These are phyloP conservation scores for Chamaea fasciata DNA, from an alignment of 2,113 vertebrate genomes.

Conservation along the genomic window DNA sequence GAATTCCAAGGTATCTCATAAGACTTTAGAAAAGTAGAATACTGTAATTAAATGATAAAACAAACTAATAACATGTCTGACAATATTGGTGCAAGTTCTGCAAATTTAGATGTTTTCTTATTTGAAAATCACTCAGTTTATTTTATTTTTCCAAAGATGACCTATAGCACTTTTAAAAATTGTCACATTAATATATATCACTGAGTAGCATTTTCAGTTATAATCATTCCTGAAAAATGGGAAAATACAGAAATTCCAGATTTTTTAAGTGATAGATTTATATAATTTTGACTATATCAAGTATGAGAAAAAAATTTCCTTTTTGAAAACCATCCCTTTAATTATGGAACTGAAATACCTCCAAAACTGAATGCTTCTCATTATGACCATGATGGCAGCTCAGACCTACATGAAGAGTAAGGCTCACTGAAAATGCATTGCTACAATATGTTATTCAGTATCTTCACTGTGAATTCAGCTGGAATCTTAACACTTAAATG, in stretches of 20 bases:
- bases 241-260: background rate
- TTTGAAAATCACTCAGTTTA: background rate
- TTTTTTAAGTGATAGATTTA: background rate
- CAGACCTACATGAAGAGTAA: background rate
- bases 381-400: background rate
- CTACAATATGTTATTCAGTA: background rate
- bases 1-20: conserved; percentile 16
- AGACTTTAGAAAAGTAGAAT: background rate
- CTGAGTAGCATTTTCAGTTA: background rate
- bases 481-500: background rate
- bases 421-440: background rate
- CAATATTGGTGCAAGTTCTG: background rate
- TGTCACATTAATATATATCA: background rate
- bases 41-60: conserved; percentile 43
- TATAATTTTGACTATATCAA: background rate
- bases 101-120: background rate
- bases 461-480: background rate
- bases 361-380: background rate
- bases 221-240: background rate
- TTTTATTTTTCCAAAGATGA: background rate
- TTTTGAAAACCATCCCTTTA: background rate
- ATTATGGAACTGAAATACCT: background rate
- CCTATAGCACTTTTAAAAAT: background rate
- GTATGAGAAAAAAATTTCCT: background rate
- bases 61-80: conserved; percentile 5